Conservation (phyloP, 2,888 invertebrate genomes). For the Cactoblastis cactorum region DNA sequence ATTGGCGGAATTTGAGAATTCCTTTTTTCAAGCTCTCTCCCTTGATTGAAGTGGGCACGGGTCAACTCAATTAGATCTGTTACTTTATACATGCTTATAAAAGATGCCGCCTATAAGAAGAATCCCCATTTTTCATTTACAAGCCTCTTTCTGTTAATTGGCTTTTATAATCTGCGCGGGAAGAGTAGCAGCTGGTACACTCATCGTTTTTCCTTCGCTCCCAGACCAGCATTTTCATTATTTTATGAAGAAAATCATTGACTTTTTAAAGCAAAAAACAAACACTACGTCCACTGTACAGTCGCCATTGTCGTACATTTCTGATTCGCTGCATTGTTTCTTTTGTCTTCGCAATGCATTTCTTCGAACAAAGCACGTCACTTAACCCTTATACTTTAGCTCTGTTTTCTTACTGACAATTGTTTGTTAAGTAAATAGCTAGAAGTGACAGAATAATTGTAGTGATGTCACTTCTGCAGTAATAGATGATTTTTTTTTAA, state of each 20-base stretch:
- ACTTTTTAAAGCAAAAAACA: neutral
- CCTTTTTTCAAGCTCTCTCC: too few species aligned
- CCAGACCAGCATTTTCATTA: neutral
- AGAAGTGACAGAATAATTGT: neutral
- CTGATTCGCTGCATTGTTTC: neutral
- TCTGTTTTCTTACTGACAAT: neutral
- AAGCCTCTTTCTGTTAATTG: too few species aligned
- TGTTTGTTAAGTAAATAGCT: neutral
- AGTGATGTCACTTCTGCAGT: neutral
- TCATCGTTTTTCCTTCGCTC: too few species aligned
- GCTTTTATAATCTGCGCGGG: too few species aligned
- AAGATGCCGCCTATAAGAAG: too few species aligned
- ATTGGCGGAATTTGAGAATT: too few species aligned
- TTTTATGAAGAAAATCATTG: neutral
- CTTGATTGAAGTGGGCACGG: too few species aligned
- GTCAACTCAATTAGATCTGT: too few species aligned
- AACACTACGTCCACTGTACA: neutral
- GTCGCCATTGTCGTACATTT: neutral
- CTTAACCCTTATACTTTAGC: constrained; percentile 4
- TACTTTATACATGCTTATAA: too few species aligned
- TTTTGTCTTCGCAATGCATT: constrained; percentile 4
- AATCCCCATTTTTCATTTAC: too few species aligned
- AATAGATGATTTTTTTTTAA: neutral
- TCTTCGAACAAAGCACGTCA: constrained; percentile 9
- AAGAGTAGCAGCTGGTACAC: too few species aligned